phyloP scores from a whole-genome alignment of 2,113 vertebrate genomes.

The Peromyscus maniculatus region DNA sequence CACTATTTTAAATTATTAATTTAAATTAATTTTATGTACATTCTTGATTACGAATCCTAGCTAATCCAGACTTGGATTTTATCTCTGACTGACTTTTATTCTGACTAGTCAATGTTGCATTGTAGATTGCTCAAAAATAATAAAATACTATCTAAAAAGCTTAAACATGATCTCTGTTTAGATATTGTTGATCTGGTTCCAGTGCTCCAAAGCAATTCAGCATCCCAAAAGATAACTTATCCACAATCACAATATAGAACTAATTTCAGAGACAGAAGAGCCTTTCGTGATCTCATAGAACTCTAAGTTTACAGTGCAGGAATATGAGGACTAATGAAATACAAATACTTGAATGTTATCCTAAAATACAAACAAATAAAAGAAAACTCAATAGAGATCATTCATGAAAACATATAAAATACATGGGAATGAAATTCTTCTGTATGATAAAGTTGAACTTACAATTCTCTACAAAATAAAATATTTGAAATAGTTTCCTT shows the following conservation, averaged over 20 bases:
- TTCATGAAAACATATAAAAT: slow-evolving; percentile 3
- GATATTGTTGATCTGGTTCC: not conserved
- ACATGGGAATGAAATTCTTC: not conserved
- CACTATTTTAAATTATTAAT: slow-evolving; percentile 28
- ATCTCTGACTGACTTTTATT: not conserved
- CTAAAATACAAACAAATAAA: not conserved
- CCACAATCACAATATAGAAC: not conserved
- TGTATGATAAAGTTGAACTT: not conserved
- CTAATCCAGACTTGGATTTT: not conserved
- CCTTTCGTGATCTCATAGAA: not conserved
- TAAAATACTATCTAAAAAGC: slow-evolving; percentile 30
- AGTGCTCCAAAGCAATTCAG: not conserved
- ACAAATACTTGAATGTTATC: not conserved
- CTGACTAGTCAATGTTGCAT: not conserved
- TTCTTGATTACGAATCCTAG: slow-evolving; percentile 18
- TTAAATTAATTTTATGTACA: not conserved
- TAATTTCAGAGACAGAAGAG: slow-evolving; percentile 3
- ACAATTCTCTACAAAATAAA: slow-evolving; percentile 3
- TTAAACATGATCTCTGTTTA: not conserved
- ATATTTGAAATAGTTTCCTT: slow-evolving; percentile 24
- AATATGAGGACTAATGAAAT: not conserved
- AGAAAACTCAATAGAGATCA: not conserved
- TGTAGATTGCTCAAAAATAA: not conserved
- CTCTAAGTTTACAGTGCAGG: not conserved
- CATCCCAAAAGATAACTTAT: slow-evolving; percentile 11